Conservation (phyloP, 2,888 invertebrate genomes). For the Pachymerium ferrugineum region DNA sequence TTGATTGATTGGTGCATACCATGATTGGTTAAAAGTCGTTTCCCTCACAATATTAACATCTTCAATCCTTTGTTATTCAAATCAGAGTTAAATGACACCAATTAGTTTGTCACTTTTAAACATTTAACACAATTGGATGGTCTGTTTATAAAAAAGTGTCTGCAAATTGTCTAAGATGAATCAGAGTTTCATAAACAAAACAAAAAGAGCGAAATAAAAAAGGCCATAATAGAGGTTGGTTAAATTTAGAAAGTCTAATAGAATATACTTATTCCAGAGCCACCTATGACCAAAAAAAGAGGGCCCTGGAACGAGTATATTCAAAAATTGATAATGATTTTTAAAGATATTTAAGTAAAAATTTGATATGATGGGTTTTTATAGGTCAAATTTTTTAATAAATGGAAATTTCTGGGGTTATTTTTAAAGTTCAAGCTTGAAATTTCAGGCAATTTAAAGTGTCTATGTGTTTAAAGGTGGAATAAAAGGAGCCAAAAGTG, state of each 20-base stretch:
- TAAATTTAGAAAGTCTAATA: background rate
- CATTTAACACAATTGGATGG: too few species aligned
- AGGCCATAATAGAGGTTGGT: background rate
- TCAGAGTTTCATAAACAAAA: slow-evolving; percentile 1
- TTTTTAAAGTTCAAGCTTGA: too few species aligned
- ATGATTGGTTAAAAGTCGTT: background rate
- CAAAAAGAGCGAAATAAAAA: background rate
- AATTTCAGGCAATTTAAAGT: too few species aligned
- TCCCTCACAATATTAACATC: background rate
- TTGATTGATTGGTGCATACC: background rate
- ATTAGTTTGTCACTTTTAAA: too few species aligned
- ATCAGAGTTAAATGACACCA: too few species aligned
- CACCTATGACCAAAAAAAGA: background rate
- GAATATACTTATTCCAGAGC: background rate
- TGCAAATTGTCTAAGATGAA: background rate
- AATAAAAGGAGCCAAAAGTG: background rate
- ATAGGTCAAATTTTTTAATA: too few species aligned
- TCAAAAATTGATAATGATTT: background rate
- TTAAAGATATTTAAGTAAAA: too few species aligned
- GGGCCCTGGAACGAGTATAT: background rate
- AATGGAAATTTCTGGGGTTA: too few species aligned
- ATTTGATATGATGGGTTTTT: too few species aligned
- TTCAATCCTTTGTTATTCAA: background rate
- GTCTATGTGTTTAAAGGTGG: too few species aligned
- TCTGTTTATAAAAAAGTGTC: background rate